A percentile compares a stretch with the other conserved stretches of the same genome.
Evolutionary conservation across 1,140 invertebrate genomes (phyloP).

Genomic region (Drosophila sproati): DNA sequence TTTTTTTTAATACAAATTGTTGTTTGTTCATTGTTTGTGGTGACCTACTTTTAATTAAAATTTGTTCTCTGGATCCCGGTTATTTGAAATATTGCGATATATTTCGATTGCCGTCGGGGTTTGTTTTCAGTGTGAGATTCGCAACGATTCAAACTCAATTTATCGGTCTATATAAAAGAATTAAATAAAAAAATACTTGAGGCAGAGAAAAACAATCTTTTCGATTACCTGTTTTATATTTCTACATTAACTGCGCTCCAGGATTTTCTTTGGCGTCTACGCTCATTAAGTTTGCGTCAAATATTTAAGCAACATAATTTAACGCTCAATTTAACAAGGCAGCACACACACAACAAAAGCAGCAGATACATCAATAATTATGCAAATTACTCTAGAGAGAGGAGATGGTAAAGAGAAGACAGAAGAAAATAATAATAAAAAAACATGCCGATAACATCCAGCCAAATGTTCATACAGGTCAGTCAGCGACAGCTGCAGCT

Average conservation of each 20-base stretch:
- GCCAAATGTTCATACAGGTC: conserved; percentile 18
- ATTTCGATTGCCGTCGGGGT: no score
- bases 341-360: conserved; percentile 14
- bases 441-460: conserved; percentile 53
- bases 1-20: no score
- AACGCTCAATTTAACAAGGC: conserved; percentile 70
- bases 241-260: not conserved
- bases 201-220: no score
- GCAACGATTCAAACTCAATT: no score
- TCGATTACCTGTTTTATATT: no score
- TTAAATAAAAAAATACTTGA: no score
- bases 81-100: no score
- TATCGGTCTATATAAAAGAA: no score
- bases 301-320: conserved; percentile 69
- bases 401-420: conserved; percentile 12
- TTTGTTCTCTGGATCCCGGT: no score
- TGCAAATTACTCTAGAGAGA: conserved; percentile 56
- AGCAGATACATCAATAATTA: conserved; percentile 69
- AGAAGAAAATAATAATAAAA: conserved; percentile 13
- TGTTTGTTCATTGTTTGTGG: no score
- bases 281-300: conserved; percentile 67
- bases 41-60: no score
- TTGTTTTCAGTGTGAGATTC: no score
- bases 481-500: conserved; percentile 44
- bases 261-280: conserved; percentile 4